Percentiles rank a stretch among this genome's conserved stretches.
phyloP scores from a whole-genome alignment of 2,797 vertebrate genomes.

The Peromyscus melanophrys region DNA sequence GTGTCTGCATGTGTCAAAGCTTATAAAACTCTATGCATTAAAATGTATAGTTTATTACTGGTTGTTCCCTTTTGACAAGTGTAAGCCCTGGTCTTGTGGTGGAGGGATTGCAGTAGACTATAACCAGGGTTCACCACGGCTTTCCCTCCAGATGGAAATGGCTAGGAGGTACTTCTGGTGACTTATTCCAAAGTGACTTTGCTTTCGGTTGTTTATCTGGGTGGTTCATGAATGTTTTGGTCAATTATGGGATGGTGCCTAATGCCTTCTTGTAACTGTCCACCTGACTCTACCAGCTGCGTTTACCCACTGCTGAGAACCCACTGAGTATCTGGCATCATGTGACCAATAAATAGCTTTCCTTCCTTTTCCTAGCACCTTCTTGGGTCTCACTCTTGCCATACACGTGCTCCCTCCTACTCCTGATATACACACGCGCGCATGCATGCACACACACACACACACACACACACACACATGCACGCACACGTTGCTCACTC shows the following conservation, averaged over 20 bases:
- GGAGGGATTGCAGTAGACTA: neutral
- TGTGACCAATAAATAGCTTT: neutral
- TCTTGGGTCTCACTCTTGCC: neutral
- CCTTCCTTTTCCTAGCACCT: neutral
- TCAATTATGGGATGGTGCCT: neutral
- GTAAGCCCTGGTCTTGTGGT: neutral
- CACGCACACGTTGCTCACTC: rapidly evolving
- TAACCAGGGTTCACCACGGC: neutral
- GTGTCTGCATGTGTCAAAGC: neutral
- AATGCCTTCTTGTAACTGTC: neutral
- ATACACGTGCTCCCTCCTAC: neutral
- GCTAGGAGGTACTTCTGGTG: neutral
- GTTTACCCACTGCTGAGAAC: neutral
- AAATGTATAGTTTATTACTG: neutral
- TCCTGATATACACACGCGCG: neutral
- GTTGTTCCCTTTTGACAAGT: neutral
- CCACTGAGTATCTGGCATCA: neutral
- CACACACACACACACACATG: neutral
- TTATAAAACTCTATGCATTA: slow-evolving; percentile 1
- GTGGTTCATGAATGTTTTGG: neutral
- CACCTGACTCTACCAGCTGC: neutral
- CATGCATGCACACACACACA: neutral
- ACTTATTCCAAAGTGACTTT: neutral
- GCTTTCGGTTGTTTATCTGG: neutral
- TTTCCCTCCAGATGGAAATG: neutral